Percentiles rank a stretch among this genome's conserved stretches.
phyloP scores from a whole-genome alignment of 2,113 vertebrate genomes.

The Bubo blakistoni region DNA sequence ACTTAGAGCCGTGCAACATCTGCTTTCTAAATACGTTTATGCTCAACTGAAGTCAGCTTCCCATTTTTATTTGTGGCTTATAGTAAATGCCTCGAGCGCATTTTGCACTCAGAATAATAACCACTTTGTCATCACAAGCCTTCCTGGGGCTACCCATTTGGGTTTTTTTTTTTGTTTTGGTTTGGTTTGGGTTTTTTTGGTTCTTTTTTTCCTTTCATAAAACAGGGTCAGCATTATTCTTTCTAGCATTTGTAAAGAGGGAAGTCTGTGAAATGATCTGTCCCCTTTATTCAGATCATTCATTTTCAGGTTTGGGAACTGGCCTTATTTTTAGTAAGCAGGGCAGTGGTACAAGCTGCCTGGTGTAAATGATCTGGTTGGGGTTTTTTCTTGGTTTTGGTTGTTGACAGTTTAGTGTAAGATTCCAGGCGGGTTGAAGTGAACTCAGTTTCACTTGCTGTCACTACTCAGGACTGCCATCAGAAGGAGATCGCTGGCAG shows the following conservation, averaged over 20 bases:
- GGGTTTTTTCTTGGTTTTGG: background rate
- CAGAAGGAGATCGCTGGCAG: constrained; percentile 15
- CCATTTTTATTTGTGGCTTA: background rate
- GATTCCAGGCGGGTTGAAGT: background rate
- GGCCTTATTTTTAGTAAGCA: background rate
- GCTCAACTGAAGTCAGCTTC: background rate
- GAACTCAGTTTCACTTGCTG: background rate
- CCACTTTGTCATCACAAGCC: background rate
- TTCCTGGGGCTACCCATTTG: background rate
- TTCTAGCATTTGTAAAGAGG: background rate
- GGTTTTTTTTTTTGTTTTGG: background rate
- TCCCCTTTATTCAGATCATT: background rate
- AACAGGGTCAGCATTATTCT: background rate
- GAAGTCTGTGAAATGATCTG: background rate
- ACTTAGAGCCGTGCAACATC: background rate
- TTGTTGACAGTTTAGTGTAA: background rate
- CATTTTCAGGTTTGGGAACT: background rate
- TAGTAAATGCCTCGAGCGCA: background rate
- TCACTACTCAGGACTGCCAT: constrained; percentile 40
- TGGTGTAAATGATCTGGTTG: background rate
- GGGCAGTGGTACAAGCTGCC: background rate
- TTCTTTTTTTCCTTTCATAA: background rate
- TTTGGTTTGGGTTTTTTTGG: background rate
- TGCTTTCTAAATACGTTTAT: background rate
- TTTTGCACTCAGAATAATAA: constrained; percentile 1